A percentile compares a stretch with the other conserved stretches of the same genome.
These are phyloP conservation scores for Capromys pilorides DNA, from an alignment of 2,797 vertebrate species.

Conservation along the genomic window DNA sequence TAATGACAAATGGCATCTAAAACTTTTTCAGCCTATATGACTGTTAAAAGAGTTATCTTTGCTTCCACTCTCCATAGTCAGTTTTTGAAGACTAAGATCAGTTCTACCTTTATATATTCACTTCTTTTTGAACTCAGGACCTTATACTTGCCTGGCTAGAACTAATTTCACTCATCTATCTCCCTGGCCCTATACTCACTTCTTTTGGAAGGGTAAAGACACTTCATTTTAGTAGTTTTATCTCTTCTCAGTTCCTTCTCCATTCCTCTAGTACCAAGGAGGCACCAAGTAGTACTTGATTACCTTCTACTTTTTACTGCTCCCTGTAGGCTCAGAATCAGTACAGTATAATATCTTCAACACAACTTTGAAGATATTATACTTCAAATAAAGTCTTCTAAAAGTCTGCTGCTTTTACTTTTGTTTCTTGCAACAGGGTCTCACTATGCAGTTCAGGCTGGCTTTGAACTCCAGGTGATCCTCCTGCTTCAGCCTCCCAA, in stretches of 20 bases:
- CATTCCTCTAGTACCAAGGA: slow-evolving; percentile 38
- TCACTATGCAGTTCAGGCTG: too few species aligned
- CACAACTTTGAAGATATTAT: neutral
- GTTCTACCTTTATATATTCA: slow-evolving; percentile 44
- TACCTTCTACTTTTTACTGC: slow-evolving; percentile 46
- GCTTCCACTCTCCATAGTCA: slow-evolving; percentile 40
- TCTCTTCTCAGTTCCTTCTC: slow-evolving; percentile 54
- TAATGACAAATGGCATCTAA: slow-evolving; percentile 41
- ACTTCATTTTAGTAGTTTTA: slow-evolving; percentile 55
- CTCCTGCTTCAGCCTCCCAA: too few species aligned
- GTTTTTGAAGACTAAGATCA: slow-evolving; percentile 47
- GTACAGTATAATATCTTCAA: neutral
- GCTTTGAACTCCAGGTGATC: too few species aligned
- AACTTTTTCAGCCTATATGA: slow-evolving; percentile 30
- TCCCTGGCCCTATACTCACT: neutral
- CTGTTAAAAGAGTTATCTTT: slow-evolving; percentile 38
- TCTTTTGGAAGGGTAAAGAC: slow-evolving; percentile 64
- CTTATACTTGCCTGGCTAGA: too few species aligned
- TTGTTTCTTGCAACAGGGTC: neutral
- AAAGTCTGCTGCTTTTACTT: neutral
- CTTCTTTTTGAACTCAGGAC: slow-evolving; percentile 47
- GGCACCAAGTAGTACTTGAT: slow-evolving; percentile 35
- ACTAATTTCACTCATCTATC: too few species aligned
- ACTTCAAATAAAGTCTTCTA: too few species aligned
- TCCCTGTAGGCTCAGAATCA: slow-evolving; percentile 21